Evolutionary conservation across 2,888 invertebrate genomes (phyloP), one percentile per base, ranked within the genome.

Genomic region (Amphipyra tragopoginis): DNA sequence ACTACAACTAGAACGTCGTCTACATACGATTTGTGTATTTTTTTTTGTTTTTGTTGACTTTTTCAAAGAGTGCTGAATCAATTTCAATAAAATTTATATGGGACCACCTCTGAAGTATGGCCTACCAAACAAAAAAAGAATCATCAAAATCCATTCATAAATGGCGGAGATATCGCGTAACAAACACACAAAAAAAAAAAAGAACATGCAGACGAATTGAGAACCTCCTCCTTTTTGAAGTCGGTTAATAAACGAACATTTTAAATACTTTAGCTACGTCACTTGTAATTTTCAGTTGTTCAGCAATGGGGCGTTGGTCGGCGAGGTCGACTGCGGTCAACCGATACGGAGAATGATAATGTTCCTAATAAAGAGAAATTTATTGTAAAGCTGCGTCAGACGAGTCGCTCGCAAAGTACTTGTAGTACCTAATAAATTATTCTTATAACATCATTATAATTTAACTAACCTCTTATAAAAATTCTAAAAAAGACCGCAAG

Each of bases 361-460:
- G 69, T 60, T 5, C 47, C 50, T 34, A 47, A 26, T 68, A 60
- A 68, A 50, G 38, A 33, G 7, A 11, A 47, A 68, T 67, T 51
- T 65, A 65, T 51, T 34, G 45, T 42, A 47, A 42, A 50, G 61
- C 61, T 40, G 48, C 50, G 61, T 60, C 69, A 60, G 50, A 15
- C 9, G 10, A n/a, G 10, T 9, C 36, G 36, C 15, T 21, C 43
- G 6, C 15, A 14, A 40, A 13, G 4, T 21, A 10, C n/a, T 15
- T 15, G 9, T 10, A 1, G 11, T 7, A 9, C 36, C 33, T 21
- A 40, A 9, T 50, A 29, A 33, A 50, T 44, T 40, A 36, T 50
- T 33, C 33, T 50, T 11, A 39, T 6, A n/a, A 53, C 5, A 50
- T 40, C 15, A 43, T 48, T 15, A 40, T 29, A 4, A 49, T 40